Base-by-base conservation (phyloP, 2,888 invertebrate genomes). In the Papilio demoleus region DNA sequence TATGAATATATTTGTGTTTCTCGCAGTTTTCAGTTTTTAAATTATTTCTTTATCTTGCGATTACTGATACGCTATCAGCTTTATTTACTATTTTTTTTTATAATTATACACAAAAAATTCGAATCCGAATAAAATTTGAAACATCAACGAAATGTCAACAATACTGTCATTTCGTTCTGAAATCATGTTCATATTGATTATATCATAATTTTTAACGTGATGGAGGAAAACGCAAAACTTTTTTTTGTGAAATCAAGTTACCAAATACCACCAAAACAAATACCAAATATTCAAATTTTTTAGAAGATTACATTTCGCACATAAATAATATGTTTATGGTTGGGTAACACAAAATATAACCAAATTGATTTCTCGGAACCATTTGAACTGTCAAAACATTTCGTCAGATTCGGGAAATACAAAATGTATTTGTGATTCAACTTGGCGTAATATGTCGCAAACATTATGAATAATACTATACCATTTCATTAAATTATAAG, bases 341-440 rank as follows among this genome's bases (percentile, higher is more conserved):
- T 50, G 50, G 50, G 53, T 53, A 53, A n/a, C 27, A 14, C 14
- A 14, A 45, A 34, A 45, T 59, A n/a, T n/a, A n/a, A n/a, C 19
- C n/a, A 59, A 66, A 45, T 66, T 50, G 47, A 60, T 60, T 66
- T 60, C 24, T 47, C 24, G 59, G 12, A 70, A 70, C 22, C 53
- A 53, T 27, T n/a, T 69, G 65, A 71, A 72, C 72, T 76, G 76
- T 76, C 74, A 77, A 75, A 76, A 75, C 73, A 76, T 76, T 77
- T 77, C 77, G 72, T 74, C 76, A 77, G 56, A 69, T 67, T 68
- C 64, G 60, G 70, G 60, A 64, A 70, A 70, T 68, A 64, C 62
- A 50, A 67, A 67, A 47, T 36, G 36, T 71, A 74, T 76, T 73
- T 58, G 42, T 59, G 66, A 47, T 60, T 47, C 47, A 66, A 59